These are phyloP conservation scores for Eufriesea mexicana DNA, from an alignment of 1,140 invertebrate species.

Conservation along the genomic window DNA sequence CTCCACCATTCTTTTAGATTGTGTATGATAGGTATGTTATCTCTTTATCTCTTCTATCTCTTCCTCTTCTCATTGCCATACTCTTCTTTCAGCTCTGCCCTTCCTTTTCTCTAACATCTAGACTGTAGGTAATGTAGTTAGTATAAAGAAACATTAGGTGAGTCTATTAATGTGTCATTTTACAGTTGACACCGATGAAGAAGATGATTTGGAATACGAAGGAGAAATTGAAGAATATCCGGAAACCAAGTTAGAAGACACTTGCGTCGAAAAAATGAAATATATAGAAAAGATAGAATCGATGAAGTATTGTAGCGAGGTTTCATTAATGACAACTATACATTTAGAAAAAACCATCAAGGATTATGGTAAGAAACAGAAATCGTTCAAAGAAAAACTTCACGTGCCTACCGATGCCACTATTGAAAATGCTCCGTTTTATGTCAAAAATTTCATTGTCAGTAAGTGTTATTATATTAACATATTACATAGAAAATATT, in stretches of 20 bases:
- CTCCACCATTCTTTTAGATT: too few relatives aligned
- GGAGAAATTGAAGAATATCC: not conserved
- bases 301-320: not conserved
- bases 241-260: not conserved
- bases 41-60: too few relatives aligned
- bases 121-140: not conserved
- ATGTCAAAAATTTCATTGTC: constrained; percentile 53
- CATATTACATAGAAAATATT: too few relatives aligned
- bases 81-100: too few relatives aligned
- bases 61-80: too few relatives aligned
- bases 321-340: constrained; percentile 31
- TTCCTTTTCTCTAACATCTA: too few relatives aligned
- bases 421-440: constrained; percentile 23
- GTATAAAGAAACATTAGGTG: not conserved
- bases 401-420: constrained; percentile 42
- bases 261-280: not conserved
- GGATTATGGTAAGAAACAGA: not conserved
- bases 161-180: not conserved
- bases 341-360: constrained; percentile 42
- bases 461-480: constrained; percentile 59
- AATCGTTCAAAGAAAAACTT: not conserved
- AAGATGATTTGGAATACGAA: not conserved
- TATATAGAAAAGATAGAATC: not conserved
- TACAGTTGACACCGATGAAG: not conserved
- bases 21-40: too few relatives aligned